These are phyloP conservation scores for Orius laevigatus DNA, from an alignment of 1,140 invertebrate species.

Conservation along the genomic window DNA sequence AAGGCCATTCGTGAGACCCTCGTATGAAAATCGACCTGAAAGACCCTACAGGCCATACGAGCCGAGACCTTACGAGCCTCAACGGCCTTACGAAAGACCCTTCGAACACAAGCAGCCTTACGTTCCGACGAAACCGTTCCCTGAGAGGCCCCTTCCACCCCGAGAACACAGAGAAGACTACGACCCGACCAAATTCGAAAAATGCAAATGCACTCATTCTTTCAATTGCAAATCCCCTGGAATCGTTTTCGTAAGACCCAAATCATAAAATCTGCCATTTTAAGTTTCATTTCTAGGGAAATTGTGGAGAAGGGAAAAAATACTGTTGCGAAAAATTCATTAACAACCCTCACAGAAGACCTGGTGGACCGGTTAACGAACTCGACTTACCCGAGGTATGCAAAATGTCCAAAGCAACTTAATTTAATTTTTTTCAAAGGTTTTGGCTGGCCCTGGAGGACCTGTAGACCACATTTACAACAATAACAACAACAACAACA, in stretches of 20 bases:
- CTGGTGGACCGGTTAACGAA: too few species aligned
- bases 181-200: conserved; percentile 27
- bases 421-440: conserved; percentile 17
- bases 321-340: too few species aligned
- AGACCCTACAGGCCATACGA: too few species aligned
- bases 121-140: conserved; percentile 28
- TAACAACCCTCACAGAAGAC: too few species aligned
- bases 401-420: neutral
- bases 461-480: conserved; percentile 12
- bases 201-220: conserved; percentile 35
- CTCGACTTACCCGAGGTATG: neutral
- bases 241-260: conserved; percentile 33
- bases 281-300: neutral
- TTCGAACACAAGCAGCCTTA: conserved; percentile 10
- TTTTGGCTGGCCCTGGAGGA: conserved; percentile 19
- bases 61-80: too few species aligned
- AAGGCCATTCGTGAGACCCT: neutral
- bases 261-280: neutral
- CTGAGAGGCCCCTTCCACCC: conserved; percentile 28
- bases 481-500: too few species aligned
- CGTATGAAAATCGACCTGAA: neutral
- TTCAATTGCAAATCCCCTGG: conserved; percentile 37
- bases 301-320: too few species aligned
- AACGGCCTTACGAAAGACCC: too few species aligned
- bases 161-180: conserved; percentile 24